phyloP scores from a whole-genome alignment of 2,797 vertebrate genomes.

The Sciurus vulgaris region DNA sequence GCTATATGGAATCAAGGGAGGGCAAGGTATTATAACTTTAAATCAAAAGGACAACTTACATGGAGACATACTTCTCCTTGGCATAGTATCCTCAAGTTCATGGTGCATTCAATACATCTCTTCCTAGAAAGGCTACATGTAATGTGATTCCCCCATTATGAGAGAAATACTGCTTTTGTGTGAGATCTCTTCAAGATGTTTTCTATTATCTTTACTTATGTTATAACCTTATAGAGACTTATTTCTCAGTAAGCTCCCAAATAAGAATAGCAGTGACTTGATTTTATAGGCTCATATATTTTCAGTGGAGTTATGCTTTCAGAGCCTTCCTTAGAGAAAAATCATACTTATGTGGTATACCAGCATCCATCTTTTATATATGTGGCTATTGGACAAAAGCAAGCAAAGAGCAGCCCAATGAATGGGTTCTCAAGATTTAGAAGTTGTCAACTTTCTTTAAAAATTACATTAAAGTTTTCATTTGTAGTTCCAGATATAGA shows the following conservation, averaged over 20 bases:
- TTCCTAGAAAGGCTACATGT: constrained; percentile 49
- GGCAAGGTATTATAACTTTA: constrained; percentile 43
- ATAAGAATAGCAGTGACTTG: constrained; percentile 63
- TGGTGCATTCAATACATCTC: constrained; percentile 21
- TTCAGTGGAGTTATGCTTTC: constrained; percentile 44
- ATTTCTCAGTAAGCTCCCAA: constrained; percentile 65
- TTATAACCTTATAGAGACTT: constrained; percentile 66
- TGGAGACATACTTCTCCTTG: constrained; percentile 46
- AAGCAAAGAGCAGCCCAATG: background rate
- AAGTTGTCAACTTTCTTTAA: constrained; percentile 12
- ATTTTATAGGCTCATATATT: constrained; percentile 71
- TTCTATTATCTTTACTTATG: constrained; percentile 73
- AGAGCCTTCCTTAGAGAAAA: constrained; percentile 46
- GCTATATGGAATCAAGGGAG: background rate
- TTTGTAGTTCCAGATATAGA: background rate
- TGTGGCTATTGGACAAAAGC: background rate
- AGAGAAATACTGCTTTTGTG: constrained; percentile 70
- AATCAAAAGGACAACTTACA: constrained; percentile 40
- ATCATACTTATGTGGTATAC: background rate
- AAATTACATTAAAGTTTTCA: background rate
- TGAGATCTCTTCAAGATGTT: constrained; percentile 62
- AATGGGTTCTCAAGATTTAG: constrained; percentile 27
- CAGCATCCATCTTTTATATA: background rate
- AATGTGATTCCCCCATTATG: constrained; percentile 51
- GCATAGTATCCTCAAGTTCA: constrained; percentile 51